Evolutionary conservation across 37 sponge, comb jelly and placozoan species (phyloP).

Genomic region (Mnemiopsis leidyi): DNA sequence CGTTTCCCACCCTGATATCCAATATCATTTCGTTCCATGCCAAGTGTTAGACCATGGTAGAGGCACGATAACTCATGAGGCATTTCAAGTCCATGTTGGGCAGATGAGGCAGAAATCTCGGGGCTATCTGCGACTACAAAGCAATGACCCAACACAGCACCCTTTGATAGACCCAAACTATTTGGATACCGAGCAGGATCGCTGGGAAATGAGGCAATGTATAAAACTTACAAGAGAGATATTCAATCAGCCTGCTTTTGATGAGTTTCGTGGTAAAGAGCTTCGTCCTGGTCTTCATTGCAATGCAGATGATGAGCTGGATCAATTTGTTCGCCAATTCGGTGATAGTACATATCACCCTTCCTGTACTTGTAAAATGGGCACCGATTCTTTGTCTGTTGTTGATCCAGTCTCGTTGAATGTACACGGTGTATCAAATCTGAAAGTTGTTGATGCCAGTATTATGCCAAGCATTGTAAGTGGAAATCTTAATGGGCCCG

Average conservation of each 20-base stretch:
- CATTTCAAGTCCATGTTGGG: constrained; percentile 49
- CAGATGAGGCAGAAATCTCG: constrained; percentile 65
- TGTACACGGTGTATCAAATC: constrained; percentile 73
- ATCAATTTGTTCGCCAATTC: constrained; percentile 68
- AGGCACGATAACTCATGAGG: not conserved
- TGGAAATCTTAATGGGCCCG: constrained; percentile 77
- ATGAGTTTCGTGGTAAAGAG: not conserved
- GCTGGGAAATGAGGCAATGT: constrained; percentile 69
- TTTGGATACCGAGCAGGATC: constrained; percentile 69
- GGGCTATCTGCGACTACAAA: constrained; percentile 71
- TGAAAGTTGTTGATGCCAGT: constrained; percentile 87
- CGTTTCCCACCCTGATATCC: not conserved
- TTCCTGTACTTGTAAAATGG: constrained; percentile 85
- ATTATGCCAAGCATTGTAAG: constrained; percentile 75
- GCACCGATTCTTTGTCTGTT: constrained; percentile 72
- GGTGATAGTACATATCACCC: constrained; percentile 72
- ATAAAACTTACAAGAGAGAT: constrained; percentile 70
- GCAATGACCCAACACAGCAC: constrained; percentile 50
- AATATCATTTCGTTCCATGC: constrained; percentile 2
- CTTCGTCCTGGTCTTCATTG: not conserved
- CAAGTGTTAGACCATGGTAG: constrained; percentile 37
- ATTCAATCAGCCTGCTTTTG: constrained; percentile 15
- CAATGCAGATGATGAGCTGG: constrained; percentile 75
- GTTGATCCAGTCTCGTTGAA: constrained; percentile 70
- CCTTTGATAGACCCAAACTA: constrained; percentile 82